Evolutionary conservation across 2,113 vertebrate genomes (phyloP), one percentile per base, ranked within the genome.

Genomic region (Pipra filicauda): DNA sequence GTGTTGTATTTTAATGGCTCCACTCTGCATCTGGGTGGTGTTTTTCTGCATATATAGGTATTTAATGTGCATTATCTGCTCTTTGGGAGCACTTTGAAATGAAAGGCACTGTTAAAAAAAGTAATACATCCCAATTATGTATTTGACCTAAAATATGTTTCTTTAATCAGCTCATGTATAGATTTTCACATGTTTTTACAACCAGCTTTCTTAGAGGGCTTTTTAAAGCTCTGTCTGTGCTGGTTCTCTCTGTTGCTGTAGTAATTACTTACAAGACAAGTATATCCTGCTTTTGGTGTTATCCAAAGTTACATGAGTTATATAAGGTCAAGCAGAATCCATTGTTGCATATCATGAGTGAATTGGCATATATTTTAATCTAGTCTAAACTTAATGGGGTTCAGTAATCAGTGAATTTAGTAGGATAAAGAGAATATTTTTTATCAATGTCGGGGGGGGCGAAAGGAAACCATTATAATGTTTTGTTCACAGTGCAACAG

Each of bases 401-500:
- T 70, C 59, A 73, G 23, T 37, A 55, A 35, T 69, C 28, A 65
- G 44, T 74, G 48, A 84, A n/a, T 69, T 65, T 28, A 23, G 23
- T 48, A 35, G 52, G 11, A 33, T 33, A 46, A 79, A 80, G n/a
- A n/a, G 3, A 84, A 6, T 57, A 20, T 49, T 24, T 89, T 46
- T 61, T 69, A 20, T 21, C 2, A 54, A 6, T 77, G 31, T 4
- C 55, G 30, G 16, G 9, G 8, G 5, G 28, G 16, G 9, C 2
- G 54, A 14, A 62, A 41, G 13, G 73, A 74, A 96, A 85, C 24
- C 1, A 1, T 49, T 83, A 5, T 85, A 8, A 89, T 19, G 22
- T 73, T 95, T 93, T 96, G 48, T 95, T 96, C 83, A 89, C 98
- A 99, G 99, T 98, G 89, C 99, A 99, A 96, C 99, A 99, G 92